Evolutionary conservation across 2,113 vertebrate species (phyloP), one percentile per base, ranked within the genome.

Genomic region (Saguinus midas): DNA sequence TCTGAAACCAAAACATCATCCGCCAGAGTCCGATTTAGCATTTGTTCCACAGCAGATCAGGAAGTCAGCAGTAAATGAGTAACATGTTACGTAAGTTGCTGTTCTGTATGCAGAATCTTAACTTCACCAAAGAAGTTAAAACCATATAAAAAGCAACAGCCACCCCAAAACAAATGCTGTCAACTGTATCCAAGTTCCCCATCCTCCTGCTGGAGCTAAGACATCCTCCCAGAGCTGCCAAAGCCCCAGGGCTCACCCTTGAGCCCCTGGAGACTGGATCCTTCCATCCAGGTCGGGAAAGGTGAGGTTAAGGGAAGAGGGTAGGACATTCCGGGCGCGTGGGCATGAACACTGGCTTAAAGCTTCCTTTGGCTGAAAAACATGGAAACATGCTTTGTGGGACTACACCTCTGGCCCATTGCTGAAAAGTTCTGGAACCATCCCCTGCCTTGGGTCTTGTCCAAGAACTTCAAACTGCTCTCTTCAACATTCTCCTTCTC

Each of bases 71-170:
- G 88, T 35, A 84, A 87, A 81, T 85, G 91, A 96, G 97, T 89
- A 94, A 94, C 83, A 3, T 80, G 90, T 97, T 97, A 98, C 48
- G 64, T 96, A 97, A 98, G 96, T 11, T 37, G 96, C 96, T 97
- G 78, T 80, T 98, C 96, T 96, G 94, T 92, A 94, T 86, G 92
- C 90, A 95, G 78, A 97, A 82, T 52, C 70, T 95, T 48, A 57
- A 87, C 75, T n/a, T 92, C 87, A 79, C 84, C 87, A 85, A 68
- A 90, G 61, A 52, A 90, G 83, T 82, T 50, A 37, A 93, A 96
- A n/a, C 21, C 88, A 61, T 87, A 96, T 66, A 95, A 95, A 96
- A 98, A 95, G 90, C 90, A 97, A 86, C 58, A 93, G 83, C 87
- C 95, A 84, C 91, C 81, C 91, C 94, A 92, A 96, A 96, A 95